Evolutionary conservation across 2,888 invertebrate genomes (phyloP).

Genomic region (Limnephilus lunatus): DNA sequence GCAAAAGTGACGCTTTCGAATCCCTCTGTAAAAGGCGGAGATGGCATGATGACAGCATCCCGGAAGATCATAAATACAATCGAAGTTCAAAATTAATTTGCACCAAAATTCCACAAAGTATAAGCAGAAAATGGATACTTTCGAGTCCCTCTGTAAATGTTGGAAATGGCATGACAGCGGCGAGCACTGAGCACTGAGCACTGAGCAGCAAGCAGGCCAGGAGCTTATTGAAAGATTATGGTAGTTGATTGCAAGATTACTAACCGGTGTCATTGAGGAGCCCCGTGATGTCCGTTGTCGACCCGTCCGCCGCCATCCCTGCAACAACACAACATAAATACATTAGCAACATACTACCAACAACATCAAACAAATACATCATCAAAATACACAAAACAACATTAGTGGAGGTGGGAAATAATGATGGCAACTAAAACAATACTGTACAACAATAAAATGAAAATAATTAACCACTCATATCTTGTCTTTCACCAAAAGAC

Average conservation of each 20-base stretch:
- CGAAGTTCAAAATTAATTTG: background rate
- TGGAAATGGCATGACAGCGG: background rate
- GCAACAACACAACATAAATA: constrained; percentile 71
- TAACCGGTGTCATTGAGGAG: constrained; percentile 81
- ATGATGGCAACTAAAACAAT: background rate
- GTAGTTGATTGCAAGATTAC: constrained; percentile 67
- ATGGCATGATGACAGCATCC: too few relatives aligned
- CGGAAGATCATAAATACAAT: too few relatives aligned
- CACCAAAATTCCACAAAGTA: background rate
- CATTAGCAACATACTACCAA: constrained; percentile 17
- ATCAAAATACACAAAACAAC: constrained; percentile 6
- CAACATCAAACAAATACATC: background rate
- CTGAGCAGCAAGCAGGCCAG: background rate
- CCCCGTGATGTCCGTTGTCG: constrained; percentile 80
- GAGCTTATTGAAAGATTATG: constrained; percentile 51
- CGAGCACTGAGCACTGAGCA: background rate
- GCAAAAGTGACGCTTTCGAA: background rate
- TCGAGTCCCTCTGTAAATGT: background rate
- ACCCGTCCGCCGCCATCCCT: constrained; percentile 82
- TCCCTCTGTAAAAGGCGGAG: too few relatives aligned
- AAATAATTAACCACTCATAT: too few relatives aligned
- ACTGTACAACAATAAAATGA: too few relatives aligned
- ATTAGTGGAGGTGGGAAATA: background rate
- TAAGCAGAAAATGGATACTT: background rate
- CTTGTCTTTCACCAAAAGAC: too few relatives aligned